Evolutionary conservation across 64 coral and sea anemone species (phyloP).

Genomic region (Pocillopora verrucosa): DNA sequence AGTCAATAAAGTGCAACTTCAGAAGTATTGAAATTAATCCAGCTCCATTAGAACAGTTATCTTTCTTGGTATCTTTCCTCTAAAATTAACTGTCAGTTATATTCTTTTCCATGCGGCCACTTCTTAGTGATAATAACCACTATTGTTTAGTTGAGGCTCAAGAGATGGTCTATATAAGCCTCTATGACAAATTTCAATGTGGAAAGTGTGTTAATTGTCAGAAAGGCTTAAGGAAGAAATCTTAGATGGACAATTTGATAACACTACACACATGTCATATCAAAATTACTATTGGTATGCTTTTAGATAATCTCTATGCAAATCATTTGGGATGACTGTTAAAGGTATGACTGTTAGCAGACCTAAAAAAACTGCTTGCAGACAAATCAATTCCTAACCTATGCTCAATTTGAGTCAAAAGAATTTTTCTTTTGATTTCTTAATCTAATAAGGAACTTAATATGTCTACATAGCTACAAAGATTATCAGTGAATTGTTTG

Average conservation of each 20-base stretch:
- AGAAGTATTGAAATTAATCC: no score
- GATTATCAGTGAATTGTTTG: conserved; percentile 45
- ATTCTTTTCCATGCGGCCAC: not conserved
- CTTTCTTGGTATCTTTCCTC: no score
- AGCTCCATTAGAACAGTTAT: no score
- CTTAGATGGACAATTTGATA: not conserved
- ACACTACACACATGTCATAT: not conserved
- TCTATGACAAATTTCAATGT: not conserved
- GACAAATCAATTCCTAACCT: no score
- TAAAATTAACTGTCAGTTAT: no score
- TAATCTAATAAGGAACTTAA: conserved; percentile 46
- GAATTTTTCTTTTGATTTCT: conserved; percentile 9
- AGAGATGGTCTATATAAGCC: not conserved
- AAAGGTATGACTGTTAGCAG: not conserved
- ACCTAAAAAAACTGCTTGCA: not conserved
- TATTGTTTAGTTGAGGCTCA: not conserved
- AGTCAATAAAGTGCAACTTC: no score
- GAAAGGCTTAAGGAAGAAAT: not conserved
- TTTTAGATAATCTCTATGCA: not conserved
- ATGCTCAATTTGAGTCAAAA: not conserved
- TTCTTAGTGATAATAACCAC: not conserved
- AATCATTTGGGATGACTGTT: not conserved
- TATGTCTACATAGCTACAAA: conserved; percentile 27
- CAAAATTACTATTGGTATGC: not conserved
- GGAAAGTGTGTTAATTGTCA: not conserved